A percentile compares a stretch with the other conserved stretches of the same genome.
phyloP scores from a whole-genome alignment of 2,888 invertebrate genomes.

The Protodeltote pygarga region DNA sequence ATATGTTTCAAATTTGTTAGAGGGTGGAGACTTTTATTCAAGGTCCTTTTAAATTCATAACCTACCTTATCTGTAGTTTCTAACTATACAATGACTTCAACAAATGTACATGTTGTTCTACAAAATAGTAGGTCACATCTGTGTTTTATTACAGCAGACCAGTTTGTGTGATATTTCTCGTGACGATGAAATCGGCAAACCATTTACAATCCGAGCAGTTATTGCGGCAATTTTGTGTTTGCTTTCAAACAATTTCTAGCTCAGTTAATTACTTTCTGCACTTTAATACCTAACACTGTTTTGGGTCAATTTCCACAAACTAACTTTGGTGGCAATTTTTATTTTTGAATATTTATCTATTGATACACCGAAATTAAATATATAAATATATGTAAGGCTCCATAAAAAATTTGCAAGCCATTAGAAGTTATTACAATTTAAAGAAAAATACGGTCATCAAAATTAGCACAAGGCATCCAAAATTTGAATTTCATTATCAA shows the following conservation, averaged over 20 bases:
- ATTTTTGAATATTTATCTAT: not conserved
- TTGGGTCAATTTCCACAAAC: not conserved
- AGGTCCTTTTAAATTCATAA: slow-evolving; percentile 36
- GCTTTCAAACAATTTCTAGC: slow-evolving; percentile 28
- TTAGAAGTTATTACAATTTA: no score
- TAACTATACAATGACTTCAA: no score
- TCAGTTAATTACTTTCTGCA: slow-evolving; percentile 28
- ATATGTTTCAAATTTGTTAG: no score
- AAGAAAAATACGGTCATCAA: no score
- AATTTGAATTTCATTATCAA: no score
- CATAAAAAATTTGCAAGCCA: not conserved
- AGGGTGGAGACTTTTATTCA: no score
- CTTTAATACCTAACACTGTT: not conserved
- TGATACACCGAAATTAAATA: no score
- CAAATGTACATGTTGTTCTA: slow-evolving; percentile 39
- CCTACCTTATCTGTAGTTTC: no score
- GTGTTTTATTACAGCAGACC: slow-evolving; percentile 48
- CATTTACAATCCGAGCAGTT: slow-evolving; percentile 29
- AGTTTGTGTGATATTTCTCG: slow-evolving; percentile 39
- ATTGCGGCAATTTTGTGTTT: slow-evolving; percentile 44
- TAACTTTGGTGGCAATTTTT: not conserved
- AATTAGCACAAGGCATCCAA: no score
- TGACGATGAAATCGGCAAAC: slow-evolving; percentile 37
- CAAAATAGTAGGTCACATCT: slow-evolving; percentile 47
- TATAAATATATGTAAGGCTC: no score